A percentile compares a stretch with the other conserved stretches of the same genome.
phyloP scores from a whole-genome alignment of 2,113 vertebrate species.

The Grus americana region DNA sequence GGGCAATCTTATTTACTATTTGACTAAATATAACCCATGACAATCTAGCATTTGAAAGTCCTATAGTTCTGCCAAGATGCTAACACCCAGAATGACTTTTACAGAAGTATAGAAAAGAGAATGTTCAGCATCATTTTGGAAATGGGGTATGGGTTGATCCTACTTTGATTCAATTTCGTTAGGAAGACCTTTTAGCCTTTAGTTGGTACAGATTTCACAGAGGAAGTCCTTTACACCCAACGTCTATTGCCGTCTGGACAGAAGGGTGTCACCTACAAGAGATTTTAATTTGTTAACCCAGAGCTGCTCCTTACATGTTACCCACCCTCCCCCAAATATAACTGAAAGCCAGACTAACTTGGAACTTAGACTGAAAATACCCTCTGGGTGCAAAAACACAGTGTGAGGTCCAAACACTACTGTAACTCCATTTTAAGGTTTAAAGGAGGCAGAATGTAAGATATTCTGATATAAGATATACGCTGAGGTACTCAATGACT shows the following conservation, averaged over 20 bases:
- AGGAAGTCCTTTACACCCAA: not conserved
- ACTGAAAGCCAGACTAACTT: not conserved
- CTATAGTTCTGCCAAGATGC: not conserved
- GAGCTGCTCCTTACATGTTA: not conserved
- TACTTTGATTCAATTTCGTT: not conserved
- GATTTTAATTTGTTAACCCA: not conserved
- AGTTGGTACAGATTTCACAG: not conserved
- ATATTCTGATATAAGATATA: not conserved
- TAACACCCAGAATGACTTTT: not conserved
- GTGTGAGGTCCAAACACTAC: not conserved
- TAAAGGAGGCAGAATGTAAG: not conserved
- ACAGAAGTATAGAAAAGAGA: not conserved
- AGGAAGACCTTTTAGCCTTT: not conserved
- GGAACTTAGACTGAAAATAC: not conserved
- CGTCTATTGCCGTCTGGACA: not conserved
- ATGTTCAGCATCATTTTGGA: not conserved
- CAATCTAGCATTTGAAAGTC: not conserved
- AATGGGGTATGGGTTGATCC: not conserved
- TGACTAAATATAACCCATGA: not conserved
- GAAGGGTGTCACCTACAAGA: not conserved
- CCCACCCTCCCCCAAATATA: rapidly evolving
- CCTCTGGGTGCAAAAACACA: not conserved
- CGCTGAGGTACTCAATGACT: no score
- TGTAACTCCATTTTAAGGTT: not conserved
- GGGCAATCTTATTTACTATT: not conserved